Conservation (phyloP, 1,140 invertebrate species). For the Drosophila sucinea region DNA sequence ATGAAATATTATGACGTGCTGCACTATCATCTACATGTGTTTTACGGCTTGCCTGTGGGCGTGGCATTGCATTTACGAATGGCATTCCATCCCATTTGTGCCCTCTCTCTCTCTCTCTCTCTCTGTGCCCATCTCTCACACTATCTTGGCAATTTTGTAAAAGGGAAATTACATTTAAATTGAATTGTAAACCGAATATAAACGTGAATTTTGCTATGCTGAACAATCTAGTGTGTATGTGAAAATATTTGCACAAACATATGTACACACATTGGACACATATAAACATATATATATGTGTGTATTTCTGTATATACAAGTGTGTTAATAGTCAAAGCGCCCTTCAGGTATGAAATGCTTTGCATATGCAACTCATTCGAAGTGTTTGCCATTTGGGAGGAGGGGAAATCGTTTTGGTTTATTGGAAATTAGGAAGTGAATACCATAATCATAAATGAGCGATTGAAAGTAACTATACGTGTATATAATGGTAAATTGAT, state of each 20-base stretch:
- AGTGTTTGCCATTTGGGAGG: conserved; percentile 3
- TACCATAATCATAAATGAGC: conserved; percentile 9
- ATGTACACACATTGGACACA: background rate
- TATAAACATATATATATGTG: background rate
- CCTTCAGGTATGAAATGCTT: conserved; percentile 1
- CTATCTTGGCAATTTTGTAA: conserved; percentile 66
- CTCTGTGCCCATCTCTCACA: conserved; percentile 15
- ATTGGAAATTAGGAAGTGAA: conserved; percentile 13
- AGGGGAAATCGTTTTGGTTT: conserved; percentile 9
- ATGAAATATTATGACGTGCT: conserved; percentile 69
- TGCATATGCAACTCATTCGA: background rate
- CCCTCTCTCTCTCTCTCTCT: conserved; percentile 8
- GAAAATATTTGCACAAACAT: conserved; percentile 2
- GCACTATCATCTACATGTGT: conserved; percentile 59
- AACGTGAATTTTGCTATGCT: conserved; percentile 38
- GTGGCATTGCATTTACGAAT: conserved; percentile 53
- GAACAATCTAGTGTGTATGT: conserved; percentile 12
- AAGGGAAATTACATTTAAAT: conserved; percentile 78
- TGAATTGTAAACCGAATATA: conserved; percentile 73
- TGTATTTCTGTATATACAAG: background rate
- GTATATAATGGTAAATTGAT: background rate
- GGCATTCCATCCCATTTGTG: conserved; percentile 10
- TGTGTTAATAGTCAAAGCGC: conserved; percentile 7
- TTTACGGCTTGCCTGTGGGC: conserved; percentile 40
- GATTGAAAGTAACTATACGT: background rate